Evolutionary conservation across 2,113 vertebrate genomes (phyloP).

Genomic region (Tetrax tetrax): DNA sequence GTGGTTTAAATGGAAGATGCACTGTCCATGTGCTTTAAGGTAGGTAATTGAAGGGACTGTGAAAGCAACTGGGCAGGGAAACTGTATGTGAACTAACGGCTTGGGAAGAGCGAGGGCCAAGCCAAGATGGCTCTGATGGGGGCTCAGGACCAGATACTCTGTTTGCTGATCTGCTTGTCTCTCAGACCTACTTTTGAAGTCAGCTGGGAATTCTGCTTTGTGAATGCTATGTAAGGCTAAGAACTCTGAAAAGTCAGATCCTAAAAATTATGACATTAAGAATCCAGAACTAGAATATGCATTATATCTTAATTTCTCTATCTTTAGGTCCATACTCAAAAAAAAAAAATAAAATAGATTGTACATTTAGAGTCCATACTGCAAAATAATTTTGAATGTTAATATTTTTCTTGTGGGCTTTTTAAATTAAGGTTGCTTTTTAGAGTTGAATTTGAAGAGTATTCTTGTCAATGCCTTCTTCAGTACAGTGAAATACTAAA

Average conservation of each 20-base stretch:
- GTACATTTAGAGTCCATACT: background rate
- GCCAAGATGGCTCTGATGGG: background rate
- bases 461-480: background rate
- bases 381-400: background rate
- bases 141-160: background rate
- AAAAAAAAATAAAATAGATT: background rate
- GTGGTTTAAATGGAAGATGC: background rate
- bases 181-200: background rate
- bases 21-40: background rate
- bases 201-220: background rate
- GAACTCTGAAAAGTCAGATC: background rate
- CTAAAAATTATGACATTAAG: background rate
- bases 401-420: background rate
- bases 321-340: background rate
- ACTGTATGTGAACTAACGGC: background rate
- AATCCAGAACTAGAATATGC: background rate
- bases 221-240: background rate
- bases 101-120: background rate
- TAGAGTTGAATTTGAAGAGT: background rate
- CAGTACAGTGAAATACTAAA: background rate
- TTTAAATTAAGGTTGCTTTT: background rate
- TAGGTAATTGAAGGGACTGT: background rate
- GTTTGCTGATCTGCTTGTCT: background rate
- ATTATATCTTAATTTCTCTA: background rate
- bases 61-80: background rate